phyloP scores from a whole-genome alignment of 1,140 invertebrate genomes.

The Planococcus citri region DNA sequence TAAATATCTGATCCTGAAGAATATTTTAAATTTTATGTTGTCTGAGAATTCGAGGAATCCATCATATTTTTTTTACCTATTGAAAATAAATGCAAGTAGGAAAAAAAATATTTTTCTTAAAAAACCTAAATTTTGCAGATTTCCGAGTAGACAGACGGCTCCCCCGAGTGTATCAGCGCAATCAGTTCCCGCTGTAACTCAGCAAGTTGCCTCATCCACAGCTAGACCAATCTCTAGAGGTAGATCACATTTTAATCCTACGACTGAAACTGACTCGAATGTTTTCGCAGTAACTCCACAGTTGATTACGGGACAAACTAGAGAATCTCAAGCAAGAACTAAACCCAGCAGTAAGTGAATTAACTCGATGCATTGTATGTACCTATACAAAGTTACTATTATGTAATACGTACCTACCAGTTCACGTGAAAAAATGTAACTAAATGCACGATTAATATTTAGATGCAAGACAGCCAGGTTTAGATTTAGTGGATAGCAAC shows the following conservation, averaged over 20 bases:
- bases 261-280: neutral
- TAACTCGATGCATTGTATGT: no score
- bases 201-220: neutral
- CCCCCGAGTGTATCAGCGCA: neutral
- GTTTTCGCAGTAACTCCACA: neutral
- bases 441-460: neutral
- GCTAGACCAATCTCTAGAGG: neutral
- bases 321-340: neutral
- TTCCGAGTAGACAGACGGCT: neutral
- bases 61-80: no score
- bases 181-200: neutral
- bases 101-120: no score
- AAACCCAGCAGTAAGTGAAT: neutral
- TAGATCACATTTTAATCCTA: neutral
- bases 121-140: neutral
- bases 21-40: no score
- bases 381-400: no score
- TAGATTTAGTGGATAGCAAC: slow-evolving; percentile 63
- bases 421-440: no score
- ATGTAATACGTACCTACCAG: no score
- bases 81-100: no score
- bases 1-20: no score
- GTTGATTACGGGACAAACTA: neutral
- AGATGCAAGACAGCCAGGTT: slow-evolving; percentile 43
- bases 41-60: no score